Percentiles rank a stretch among this genome's conserved stretches.
These are phyloP conservation scores for Nanger granti DNA, from an alignment of 2,113 vertebrate species.

Conservation along the genomic window DNA sequence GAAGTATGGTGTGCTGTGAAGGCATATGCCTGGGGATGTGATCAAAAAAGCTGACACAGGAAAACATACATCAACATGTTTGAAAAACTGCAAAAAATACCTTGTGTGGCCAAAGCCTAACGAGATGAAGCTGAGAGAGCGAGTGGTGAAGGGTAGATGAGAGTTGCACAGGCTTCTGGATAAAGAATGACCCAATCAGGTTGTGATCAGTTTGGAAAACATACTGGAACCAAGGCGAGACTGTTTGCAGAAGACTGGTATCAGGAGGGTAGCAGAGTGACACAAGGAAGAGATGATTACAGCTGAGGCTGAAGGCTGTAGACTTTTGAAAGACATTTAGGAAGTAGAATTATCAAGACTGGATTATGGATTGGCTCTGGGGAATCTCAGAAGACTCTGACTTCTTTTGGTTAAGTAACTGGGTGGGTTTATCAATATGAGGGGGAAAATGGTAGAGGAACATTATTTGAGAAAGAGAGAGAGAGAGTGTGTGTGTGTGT, in stretches of 20 bases:
- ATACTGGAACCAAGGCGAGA: neutral
- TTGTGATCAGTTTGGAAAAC: neutral
- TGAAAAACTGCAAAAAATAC: neutral
- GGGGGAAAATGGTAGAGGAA: neutral
- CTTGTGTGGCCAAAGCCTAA: neutral
- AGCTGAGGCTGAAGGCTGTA: neutral
- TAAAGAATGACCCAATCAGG: neutral
- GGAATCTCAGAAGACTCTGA: neutral
- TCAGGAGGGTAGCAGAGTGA: neutral
- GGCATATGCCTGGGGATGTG: neutral
- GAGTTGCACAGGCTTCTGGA: neutral
- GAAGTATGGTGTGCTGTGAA: neutral
- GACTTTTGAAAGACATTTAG: neutral
- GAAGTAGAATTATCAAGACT: neutral
- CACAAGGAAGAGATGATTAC: neutral
- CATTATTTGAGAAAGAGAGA: neutral
- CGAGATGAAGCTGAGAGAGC: neutral
- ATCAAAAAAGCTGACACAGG: neutral
- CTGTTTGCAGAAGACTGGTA: neutral
- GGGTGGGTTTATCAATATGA: neutral
- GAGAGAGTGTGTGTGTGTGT: no score
- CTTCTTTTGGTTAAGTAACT: neutral
- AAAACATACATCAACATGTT: neutral
- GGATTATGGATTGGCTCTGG: neutral
- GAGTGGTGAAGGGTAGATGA: neutral